Evolutionary conservation across 2,797 vertebrate species (phyloP), one percentile per base, ranked within the genome.

Genomic region (Pseudochirops corinnae): DNA sequence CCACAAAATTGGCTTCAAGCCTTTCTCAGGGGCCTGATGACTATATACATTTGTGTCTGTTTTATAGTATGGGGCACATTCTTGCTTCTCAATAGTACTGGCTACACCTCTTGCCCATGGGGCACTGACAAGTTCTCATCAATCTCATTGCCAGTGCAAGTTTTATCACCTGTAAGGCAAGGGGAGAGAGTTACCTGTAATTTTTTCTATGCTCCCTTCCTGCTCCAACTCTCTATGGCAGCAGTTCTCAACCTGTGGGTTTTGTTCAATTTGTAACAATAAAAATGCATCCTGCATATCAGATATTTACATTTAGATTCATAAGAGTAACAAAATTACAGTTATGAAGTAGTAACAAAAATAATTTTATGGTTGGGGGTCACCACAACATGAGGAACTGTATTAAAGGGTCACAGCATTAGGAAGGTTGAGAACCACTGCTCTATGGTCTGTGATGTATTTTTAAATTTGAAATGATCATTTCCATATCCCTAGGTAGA

Each of bases 1-100:
- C 55, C 93, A 12, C 18, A 92, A 90, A 95, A 53, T 92, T 91
- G 92, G 82, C 57, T 90, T 95, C 52, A 91, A 39, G 33, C 74
- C 91, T 91, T 57, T 56, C 3, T 29, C 58, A 33, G 91, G 60
- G 33, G 55, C 46, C 14, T 46, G n/a, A 31, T 12, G 93, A 55
- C 13, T 46, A 52, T 56, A 5, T 1, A 60, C 18, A 74, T 33
- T 33, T 74, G n/a, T n/a, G n/a, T 74, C 16, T 46, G 0, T 53
- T 96, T 62, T 31, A 50, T 26, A 87, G 50, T 31, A 50, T 21
- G 67, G 55, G 39, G 67, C 28, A 4, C 0, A 0, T 0, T 16
- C 6, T 24, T 3, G 90, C 62, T 87, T 55, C 67, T 29, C 55
- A 90, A 31, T 90, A 92, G 60, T 55, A 33, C 11, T 29, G 16